Evolutionary conservation across 2,113 vertebrate species (phyloP).

Genomic region (Pseudois nayaur): DNA sequence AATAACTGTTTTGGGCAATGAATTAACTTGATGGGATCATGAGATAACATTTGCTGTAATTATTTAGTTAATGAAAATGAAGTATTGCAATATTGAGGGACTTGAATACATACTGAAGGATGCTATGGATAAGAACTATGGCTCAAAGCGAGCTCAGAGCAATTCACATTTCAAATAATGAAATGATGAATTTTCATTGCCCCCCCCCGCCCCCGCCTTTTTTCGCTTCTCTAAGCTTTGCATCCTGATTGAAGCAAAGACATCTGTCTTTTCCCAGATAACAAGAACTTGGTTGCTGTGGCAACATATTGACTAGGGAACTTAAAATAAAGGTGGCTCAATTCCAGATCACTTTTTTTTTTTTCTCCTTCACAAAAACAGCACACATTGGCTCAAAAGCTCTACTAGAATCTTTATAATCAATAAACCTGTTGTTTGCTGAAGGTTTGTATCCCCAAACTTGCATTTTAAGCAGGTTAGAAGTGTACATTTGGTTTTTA

Average conservation of each 20-base stretch:
- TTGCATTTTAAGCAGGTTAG: conserved; percentile 65
- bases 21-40: conserved; percentile 70
- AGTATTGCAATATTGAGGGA: conserved; percentile 62
- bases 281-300: conserved; percentile 78
- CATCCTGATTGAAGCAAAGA: conserved; percentile 77
- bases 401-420: conserved; percentile 65
- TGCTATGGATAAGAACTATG: conserved; percentile 59
- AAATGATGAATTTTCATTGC: conserved; percentile 79
- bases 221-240: conserved; percentile 73
- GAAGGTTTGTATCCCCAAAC: conserved; percentile 60
- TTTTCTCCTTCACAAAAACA: conserved; percentile 49
- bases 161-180: conserved; percentile 76
- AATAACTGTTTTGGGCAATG: conserved; percentile 70
- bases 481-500: conserved; percentile 40
- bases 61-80: conserved; percentile 82
- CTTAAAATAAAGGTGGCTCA: conserved; percentile 81
- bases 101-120: conserved; percentile 76
- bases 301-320: conserved; percentile 74
- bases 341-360: conserved; percentile 75
- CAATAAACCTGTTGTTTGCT: conserved; percentile 76
- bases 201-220: background rate
- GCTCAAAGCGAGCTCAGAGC: conserved; percentile 68
- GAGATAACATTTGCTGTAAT: conserved; percentile 73
- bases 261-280: conserved; percentile 78
- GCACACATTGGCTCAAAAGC: conserved; percentile 60